Evolutionary conservation across 2,797 vertebrate species (phyloP).

Genomic region (Pyrocephalus nanus): DNA sequence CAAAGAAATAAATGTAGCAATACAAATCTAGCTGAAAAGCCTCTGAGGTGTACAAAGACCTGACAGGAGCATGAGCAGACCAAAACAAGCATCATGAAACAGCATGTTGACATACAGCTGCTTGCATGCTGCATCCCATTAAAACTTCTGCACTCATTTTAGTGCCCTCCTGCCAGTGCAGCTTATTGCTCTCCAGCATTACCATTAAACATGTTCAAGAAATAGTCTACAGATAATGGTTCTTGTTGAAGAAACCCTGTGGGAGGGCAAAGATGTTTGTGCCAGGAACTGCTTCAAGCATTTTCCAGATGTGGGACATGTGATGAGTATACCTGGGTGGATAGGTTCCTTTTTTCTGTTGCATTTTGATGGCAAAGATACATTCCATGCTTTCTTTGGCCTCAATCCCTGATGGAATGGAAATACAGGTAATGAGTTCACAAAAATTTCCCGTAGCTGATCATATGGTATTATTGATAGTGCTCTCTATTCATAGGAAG

Average conservation of each 20-base stretch:
- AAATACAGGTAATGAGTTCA: not conserved
- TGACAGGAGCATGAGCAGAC: not conserved
- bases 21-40: not conserved
- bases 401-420: not conserved
- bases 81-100: not conserved
- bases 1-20: not conserved
- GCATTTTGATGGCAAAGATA: not conserved
- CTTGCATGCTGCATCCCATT: not conserved
- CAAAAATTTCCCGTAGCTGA: not conserved
- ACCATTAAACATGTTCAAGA: not conserved
- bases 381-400: not conserved
- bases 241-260: not conserved
- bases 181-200: not conserved
- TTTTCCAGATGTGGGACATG: not conserved
- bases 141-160: not conserved
- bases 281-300: not conserved
- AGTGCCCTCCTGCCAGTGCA: not conserved
- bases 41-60: not conserved
- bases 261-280: not conserved
- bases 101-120: not conserved
- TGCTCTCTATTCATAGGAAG: not conserved
- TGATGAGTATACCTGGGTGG: not conserved
- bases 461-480: not conserved
- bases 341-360: not conserved
- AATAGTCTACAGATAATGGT: not conserved